Evolutionary conservation across 1,140 invertebrate genomes (phyloP).

Genomic region (Hermatobates lingyangjiaoensis): DNA sequence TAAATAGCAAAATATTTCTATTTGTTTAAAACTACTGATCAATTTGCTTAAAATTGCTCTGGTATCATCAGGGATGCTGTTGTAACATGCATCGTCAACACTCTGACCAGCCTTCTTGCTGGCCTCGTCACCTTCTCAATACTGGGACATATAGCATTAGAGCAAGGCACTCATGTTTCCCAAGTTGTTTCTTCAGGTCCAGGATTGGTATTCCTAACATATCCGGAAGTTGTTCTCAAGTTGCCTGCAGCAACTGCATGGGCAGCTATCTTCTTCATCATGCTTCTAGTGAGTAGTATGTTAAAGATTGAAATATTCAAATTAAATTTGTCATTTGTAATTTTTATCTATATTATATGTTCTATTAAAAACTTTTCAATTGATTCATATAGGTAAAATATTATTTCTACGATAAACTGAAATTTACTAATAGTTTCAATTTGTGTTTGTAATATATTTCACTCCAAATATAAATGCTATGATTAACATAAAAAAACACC

Average conservation of each 20-base stretch:
- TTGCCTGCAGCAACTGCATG: conserved; percentile 39
- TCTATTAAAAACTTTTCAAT: too few relatives aligned
- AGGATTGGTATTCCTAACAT: conserved; percentile 44
- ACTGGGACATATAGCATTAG: conserved; percentile 36
- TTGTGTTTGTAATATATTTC: too few relatives aligned
- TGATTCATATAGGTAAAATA: too few relatives aligned
- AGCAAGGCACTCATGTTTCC: conserved; percentile 29
- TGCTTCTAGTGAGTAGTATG: conserved; percentile 34
- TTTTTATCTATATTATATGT: not conserved
- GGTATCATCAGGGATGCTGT: conserved; percentile 35
- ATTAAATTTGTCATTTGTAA: not conserved
- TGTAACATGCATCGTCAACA: conserved; percentile 44
- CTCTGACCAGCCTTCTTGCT: conserved; percentile 38
- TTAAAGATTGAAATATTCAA: not conserved
- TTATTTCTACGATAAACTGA: too few relatives aligned
- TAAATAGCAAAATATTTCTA: too few relatives aligned
- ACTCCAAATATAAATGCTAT: too few relatives aligned
- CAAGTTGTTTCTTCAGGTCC: conserved; percentile 41
- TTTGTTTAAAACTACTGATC: too few relatives aligned
- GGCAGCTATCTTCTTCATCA: conserved; percentile 41
- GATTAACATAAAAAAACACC: too few relatives aligned
- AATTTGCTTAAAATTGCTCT: too few relatives aligned
- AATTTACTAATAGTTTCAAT: too few relatives aligned
- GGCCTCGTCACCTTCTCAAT: conserved; percentile 43
- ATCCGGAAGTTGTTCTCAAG: conserved; percentile 43